Conservation (phyloP, 1,140 invertebrate species). For the Yoshiicerus persimilis region DNA sequence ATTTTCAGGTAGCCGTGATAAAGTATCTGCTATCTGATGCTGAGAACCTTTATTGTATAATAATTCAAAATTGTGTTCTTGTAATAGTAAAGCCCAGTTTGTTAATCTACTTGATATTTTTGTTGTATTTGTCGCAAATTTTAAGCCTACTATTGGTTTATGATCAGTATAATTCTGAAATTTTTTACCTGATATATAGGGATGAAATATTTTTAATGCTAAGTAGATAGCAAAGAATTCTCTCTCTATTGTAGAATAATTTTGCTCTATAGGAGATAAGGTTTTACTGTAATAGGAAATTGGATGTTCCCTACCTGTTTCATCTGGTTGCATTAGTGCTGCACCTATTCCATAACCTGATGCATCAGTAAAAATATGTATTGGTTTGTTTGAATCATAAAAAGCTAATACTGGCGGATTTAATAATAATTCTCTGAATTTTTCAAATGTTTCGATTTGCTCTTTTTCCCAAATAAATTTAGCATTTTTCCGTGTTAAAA, state of each 20-base stretch:
- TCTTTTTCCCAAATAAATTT: too few species aligned
- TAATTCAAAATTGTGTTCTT: conserved; percentile 57
- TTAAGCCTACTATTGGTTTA: not conserved
- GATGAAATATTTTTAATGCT: conserved; percentile 26
- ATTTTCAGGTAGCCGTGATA: not conserved
- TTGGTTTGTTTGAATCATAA: conserved; percentile 49
- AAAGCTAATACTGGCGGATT: conserved; percentile 43
- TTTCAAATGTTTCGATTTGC: conserved; percentile 45
- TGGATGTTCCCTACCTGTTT: conserved; percentile 46
- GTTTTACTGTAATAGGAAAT: not conserved
- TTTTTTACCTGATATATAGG: conserved; percentile 57
- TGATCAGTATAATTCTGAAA: conserved; percentile 51
- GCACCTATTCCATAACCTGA: conserved; percentile 50
- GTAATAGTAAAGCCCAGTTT: conserved; percentile 58
- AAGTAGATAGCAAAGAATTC: not conserved
- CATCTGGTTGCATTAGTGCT: conserved; percentile 50
- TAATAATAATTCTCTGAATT: conserved; percentile 36
- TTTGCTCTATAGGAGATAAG: not conserved
- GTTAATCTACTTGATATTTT: conserved; percentile 52
- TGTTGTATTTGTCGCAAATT: conserved; percentile 51
- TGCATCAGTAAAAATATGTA: conserved; percentile 51
- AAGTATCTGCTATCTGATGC: not conserved
- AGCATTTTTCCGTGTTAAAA: too few species aligned
- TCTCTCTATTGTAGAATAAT: conserved; percentile 32
- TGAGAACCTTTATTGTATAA: conserved; percentile 51